These are phyloP conservation scores for Oncopeltus fasciatus DNA, from an alignment of 1,140 invertebrate species.

Conservation along the genomic window DNA sequence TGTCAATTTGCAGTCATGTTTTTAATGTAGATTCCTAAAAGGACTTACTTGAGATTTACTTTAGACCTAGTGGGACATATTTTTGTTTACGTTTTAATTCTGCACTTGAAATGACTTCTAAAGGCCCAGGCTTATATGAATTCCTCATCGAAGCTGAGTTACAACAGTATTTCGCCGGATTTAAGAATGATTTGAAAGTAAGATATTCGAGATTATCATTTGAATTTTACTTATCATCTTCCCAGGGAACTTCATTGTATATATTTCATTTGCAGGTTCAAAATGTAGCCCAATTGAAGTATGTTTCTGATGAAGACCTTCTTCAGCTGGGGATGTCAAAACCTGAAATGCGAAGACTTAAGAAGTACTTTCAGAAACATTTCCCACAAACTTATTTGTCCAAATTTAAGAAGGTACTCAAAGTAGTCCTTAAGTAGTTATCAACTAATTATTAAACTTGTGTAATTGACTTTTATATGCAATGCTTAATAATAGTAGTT, in stretches of 20 bases:
- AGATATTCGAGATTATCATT: not conserved
- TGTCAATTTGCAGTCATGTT: too few relatives aligned
- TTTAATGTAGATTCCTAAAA: too few relatives aligned
- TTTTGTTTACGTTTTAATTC: not conserved
- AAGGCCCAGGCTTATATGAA: constrained; percentile 65
- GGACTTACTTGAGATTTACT: too few relatives aligned
- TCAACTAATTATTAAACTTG: too few relatives aligned
- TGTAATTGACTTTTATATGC: too few relatives aligned
- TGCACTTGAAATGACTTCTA: constrained; percentile 18
- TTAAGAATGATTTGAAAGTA: constrained; percentile 44
- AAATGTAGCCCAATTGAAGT: constrained; percentile 90
- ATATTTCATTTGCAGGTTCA: constrained; percentile 44
- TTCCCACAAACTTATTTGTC: constrained; percentile 83
- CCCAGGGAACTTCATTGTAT: not conserved
- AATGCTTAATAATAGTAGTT: too few relatives aligned
- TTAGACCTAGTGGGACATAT: too few relatives aligned
- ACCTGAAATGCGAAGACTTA: constrained; percentile 83
- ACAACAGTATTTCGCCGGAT: constrained; percentile 67
- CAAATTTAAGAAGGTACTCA: constrained; percentile 69
- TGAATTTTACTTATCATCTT: not conserved
- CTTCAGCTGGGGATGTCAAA: constrained; percentile 83
- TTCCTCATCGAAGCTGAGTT: constrained; percentile 82
- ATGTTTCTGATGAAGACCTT: constrained; percentile 85
- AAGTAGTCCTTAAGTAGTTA: too few relatives aligned
- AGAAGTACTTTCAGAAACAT: constrained; percentile 85